Evolutionary conservation across 2,888 invertebrate species (phyloP), one percentile per base, ranked within the genome.

Genomic region (Drosophila maculinotata): DNA sequence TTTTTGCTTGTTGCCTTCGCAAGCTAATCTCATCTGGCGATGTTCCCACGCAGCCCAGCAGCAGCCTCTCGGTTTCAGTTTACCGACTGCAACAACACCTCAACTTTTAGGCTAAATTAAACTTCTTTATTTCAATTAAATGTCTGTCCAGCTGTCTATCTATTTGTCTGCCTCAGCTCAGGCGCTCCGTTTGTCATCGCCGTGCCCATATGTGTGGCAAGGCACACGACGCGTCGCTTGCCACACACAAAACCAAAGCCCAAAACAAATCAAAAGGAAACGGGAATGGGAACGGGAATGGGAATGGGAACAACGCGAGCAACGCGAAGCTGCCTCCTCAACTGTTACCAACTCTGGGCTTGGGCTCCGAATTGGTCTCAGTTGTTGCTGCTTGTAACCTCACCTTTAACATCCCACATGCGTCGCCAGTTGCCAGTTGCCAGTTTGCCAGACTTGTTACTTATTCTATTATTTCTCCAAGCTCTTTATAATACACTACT

Each of bases 381-480:
- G 51, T 14, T 20, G 45, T 39, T 60, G 60, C 64, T 69, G 81
- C 70, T 69, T 72, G 82, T 76, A 86, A 89, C 89, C 89, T 89
- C 89, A 89, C 89, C 89, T 89, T 89, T 87, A 89, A 89, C 89
- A 85, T 89, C 89, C 89, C 89, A 89, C 89, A 89, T 89, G 82
- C 89, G 84, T 87, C 75, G 79, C 63, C 74, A 59, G 66, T 58
- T 54, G 62, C 59, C 58, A 60, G 76, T 87, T 72, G 79, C 63
- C 74, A 59, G 66, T 62, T 58, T 54, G 62, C 59, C 58, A 60
- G 76, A 64, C 71, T 76, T 52, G 59, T 48, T 62, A 41, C 56
- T 57, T 48, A 70, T 70, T 58, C 60, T 71, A 57, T 75, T 75
- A 56, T 63, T 69, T 33, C 33, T 30, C 35, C 17, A 38, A 65